These are phyloP conservation scores for Neogale vison DNA, from an alignment of 2,113 vertebrate genomes.

Conservation along the genomic window DNA sequence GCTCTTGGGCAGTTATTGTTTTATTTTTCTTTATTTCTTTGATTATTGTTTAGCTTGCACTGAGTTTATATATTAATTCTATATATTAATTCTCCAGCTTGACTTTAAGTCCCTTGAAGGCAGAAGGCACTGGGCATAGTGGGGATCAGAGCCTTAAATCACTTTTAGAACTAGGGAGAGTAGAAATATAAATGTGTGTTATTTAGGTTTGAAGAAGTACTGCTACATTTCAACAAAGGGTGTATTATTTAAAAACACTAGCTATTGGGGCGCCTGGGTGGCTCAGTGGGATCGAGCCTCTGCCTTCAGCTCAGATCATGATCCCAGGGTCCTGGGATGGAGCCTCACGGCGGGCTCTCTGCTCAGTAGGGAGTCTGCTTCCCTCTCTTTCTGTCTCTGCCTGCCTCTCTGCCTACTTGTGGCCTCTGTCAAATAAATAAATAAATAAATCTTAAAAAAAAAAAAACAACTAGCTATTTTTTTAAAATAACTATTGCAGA, in stretches of 20 bases:
- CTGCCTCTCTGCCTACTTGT: too few relatives aligned
- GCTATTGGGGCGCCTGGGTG: neutral
- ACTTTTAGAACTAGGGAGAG: neutral
- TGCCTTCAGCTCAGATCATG: too few relatives aligned
- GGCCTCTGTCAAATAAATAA: too few relatives aligned
- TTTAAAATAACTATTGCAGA: constrained; percentile 19
- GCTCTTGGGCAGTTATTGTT: neutral
- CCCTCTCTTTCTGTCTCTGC: too few relatives aligned
- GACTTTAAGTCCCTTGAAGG: neutral
- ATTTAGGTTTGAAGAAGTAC: neutral
- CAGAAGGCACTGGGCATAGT: neutral
- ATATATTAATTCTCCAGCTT: neutral
- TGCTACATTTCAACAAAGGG: neutral
- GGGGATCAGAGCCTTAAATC: neutral
- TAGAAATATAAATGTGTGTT: neutral
- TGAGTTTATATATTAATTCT: neutral
- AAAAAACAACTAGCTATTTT: neutral
- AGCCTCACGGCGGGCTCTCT: too few relatives aligned
- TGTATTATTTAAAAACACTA: neutral
- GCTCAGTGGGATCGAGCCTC: too few relatives aligned
- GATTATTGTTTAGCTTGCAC: neutral
- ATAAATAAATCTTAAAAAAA: too few relatives aligned
- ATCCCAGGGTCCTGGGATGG: too few relatives aligned
- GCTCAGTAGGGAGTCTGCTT: too few relatives aligned
- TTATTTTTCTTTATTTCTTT: neutral